Percentiles rank a stretch among this genome's conserved stretches.
phyloP scores from a whole-genome alignment of 2,888 invertebrate species.

The Pollenia labialis region DNA sequence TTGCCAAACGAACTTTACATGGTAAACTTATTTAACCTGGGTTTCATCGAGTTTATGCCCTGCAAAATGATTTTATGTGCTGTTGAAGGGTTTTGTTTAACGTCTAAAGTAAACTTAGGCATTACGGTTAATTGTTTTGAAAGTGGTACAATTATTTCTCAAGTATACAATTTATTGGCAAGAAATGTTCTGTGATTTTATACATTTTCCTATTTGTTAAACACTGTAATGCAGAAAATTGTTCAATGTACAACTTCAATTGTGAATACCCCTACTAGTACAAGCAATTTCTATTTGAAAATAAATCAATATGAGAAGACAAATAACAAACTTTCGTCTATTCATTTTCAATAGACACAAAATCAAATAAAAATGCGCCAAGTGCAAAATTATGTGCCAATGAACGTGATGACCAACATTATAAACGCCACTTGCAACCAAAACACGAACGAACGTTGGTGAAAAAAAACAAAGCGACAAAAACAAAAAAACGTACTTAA shows the following conservation, averaged over 20 bases:
- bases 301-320: constrained; percentile 24
- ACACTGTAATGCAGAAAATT: background rate
- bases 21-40: too few relatives aligned
- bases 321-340: constrained; percentile 47
- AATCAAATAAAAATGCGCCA: constrained; percentile 51
- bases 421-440: constrained; percentile 62
- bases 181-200: too few relatives aligned
- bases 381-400: constrained; percentile 58
- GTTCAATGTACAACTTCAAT: background rate
- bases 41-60: too few relatives aligned
- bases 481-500: constrained; percentile 12
- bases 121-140: too few relatives aligned
- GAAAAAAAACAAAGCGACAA: background rate
- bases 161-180: too few relatives aligned
- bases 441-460: constrained; percentile 32
- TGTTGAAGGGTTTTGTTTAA: too few relatives aligned
- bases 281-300: constrained; percentile 7
- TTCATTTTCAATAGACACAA: constrained; percentile 34
- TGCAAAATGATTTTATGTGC: too few relatives aligned
- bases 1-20: too few relatives aligned
- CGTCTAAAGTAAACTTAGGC: too few relatives aligned
- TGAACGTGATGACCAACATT: constrained; percentile 66
- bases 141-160: too few relatives aligned
- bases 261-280: background rate
- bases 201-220: too few relatives aligned